Percentiles rank a stretch among this genome's conserved stretches.
Evolutionary conservation across 2,113 vertebrate genomes (phyloP).

Genomic region (Lagenorhynchus albirostris): DNA sequence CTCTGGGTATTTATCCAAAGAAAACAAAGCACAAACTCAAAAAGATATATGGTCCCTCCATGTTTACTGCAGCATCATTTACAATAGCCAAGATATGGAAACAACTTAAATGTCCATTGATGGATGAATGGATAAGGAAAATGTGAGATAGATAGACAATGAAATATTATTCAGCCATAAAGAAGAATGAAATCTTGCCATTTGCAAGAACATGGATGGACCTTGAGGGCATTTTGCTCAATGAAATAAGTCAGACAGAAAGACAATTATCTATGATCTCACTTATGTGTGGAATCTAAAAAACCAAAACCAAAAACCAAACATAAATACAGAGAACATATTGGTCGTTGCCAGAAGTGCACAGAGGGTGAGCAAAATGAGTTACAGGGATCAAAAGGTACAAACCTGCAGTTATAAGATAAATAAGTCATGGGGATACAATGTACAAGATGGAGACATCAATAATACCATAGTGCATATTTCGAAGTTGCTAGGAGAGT

Average conservation of each 20-base stretch:
- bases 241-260: neutral
- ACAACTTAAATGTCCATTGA: neutral
- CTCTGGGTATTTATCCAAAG: neutral
- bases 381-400: neutral
- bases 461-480: neutral
- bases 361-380: neutral
- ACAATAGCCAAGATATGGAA: neutral
- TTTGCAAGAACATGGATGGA: neutral
- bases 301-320: neutral
- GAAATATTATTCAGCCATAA: neutral
- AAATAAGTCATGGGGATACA: neutral
- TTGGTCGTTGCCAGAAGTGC: too few species aligned
- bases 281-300: neutral
- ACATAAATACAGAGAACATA: neutral
- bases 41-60: too few species aligned
- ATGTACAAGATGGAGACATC: neutral
- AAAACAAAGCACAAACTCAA: neutral
- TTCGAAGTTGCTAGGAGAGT: neutral
- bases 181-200: neutral
- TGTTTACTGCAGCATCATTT: neutral
- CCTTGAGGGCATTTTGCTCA: neutral
- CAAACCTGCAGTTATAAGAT: neutral
- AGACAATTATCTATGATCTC: neutral
- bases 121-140: neutral
- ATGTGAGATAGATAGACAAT: neutral